Evolutionary conservation across 2,888 invertebrate genomes (phyloP).

Genomic region (Rutpela maculata): DNA sequence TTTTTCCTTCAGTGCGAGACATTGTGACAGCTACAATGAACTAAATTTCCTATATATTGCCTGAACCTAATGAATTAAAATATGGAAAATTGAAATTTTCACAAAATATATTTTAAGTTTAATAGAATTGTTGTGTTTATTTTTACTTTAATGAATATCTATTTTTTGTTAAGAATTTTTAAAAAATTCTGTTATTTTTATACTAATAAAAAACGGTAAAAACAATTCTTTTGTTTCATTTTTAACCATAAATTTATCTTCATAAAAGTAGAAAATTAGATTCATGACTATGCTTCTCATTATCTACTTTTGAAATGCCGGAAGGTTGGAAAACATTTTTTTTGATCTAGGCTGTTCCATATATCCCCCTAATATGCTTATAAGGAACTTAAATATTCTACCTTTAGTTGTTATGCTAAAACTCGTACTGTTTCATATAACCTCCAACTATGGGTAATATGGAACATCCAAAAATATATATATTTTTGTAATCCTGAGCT

Average conservation of each 20-base stretch:
- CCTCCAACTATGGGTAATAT: too few relatives aligned
- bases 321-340: neutral
- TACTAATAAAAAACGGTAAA: neutral
- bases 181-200: constrained; percentile 1
- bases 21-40: constrained; percentile 19
- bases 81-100: neutral
- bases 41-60: constrained; percentile 15
- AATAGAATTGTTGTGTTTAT: constrained; percentile 4
- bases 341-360: too few relatives aligned
- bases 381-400: neutral
- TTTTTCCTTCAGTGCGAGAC: constrained; percentile 12
- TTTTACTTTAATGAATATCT: constrained; percentile 14
- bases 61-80: constrained; percentile 9
- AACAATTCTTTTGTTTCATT: too few relatives aligned
- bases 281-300: neutral
- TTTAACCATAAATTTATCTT: neutral
- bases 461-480: too few relatives aligned
- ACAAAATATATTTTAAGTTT: constrained; percentile 13
- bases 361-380: constrained; percentile 6
- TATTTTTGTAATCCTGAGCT: too few relatives aligned
- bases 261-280: constrained; percentile 17
- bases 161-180: constrained; percentile 11
- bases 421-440: neutral
- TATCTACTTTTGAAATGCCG: neutral
- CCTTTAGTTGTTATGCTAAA: neutral